These are phyloP conservation scores for Corythornis cristatus DNA, from an alignment of 2,113 vertebrate genomes.

Conservation along the genomic window DNA sequence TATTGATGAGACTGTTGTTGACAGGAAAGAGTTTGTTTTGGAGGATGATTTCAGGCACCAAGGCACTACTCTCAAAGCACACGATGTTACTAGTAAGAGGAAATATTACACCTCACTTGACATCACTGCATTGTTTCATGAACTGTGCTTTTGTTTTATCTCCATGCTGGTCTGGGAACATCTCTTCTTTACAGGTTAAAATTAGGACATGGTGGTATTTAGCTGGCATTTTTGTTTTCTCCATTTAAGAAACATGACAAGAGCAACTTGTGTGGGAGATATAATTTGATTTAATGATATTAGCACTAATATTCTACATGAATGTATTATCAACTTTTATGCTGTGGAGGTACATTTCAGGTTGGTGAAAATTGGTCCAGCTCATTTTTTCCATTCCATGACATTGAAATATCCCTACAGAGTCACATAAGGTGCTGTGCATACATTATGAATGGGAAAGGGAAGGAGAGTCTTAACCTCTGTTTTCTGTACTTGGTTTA, in stretches of 20 bases:
- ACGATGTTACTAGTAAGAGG: not conserved
- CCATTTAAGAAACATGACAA: not conserved
- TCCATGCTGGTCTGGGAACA: not conserved
- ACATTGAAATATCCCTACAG: not conserved
- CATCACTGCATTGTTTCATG: not conserved
- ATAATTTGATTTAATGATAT: not conserved
- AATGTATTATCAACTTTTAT: not conserved
- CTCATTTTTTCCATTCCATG: not conserved
- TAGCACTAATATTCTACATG: not conserved
- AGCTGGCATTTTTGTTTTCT: not conserved
- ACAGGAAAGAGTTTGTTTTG: not conserved
- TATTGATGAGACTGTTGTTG: not conserved
- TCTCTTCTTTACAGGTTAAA: not conserved
- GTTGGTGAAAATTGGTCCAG: not conserved
- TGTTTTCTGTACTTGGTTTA: not conserved
- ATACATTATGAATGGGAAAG: not conserved
- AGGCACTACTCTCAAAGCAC: not conserved
- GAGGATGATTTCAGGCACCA: not conserved
- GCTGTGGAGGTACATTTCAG: not conserved
- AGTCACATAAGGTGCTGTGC: not conserved
- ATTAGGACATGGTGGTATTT: not conserved
- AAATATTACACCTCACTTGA: conserved; percentile 3
- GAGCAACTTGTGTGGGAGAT: not conserved
- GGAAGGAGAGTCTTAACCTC: not conserved
- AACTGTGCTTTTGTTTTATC: conserved; percentile 1